These are phyloP conservation scores for Lethenteron camtschaticum DNA, from an alignment of 2,113 vertebrate genomes.

Conservation along the genomic window DNA sequence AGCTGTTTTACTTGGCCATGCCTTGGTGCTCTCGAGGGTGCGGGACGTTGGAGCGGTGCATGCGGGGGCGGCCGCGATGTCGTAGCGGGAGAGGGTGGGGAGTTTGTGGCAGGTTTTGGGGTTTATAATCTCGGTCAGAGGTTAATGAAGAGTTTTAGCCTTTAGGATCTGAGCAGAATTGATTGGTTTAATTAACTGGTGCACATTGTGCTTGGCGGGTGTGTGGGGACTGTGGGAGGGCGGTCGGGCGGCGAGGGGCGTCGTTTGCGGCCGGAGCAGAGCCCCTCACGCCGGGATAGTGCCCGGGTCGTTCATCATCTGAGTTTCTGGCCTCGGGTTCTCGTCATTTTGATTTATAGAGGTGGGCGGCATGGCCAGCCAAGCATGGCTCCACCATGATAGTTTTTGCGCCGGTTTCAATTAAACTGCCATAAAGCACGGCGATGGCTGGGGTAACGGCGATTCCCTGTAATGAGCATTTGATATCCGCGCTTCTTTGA, in stretches of 20 bases:
- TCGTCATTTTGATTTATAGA: conserved; percentile 5
- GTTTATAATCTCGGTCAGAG: background rate
- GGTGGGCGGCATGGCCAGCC: background rate
- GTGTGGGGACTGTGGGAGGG: no score
- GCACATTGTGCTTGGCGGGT: background rate
- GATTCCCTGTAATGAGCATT: background rate
- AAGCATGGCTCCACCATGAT: conserved; percentile 5
- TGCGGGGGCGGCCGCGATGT: no score
- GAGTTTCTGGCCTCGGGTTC: conserved; percentile 5
- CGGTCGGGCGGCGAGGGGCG: no score
- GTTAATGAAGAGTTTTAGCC: conserved; percentile 5
- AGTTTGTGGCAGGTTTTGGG: no score
- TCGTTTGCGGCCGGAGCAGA: no score
- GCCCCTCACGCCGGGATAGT: no score
- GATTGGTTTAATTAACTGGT: conserved; percentile 5
- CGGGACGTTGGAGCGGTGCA: no score
- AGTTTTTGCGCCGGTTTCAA: conserved; percentile 6
- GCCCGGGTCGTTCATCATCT: conserved; percentile 1
- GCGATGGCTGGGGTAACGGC: background rate
- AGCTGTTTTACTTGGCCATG: no score
- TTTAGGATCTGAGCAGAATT: conserved; percentile 2
- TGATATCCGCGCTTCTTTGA: background rate
- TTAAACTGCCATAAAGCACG: conserved; percentile 2
- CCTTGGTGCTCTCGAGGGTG: no score
- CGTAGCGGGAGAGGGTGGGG: no score